These are phyloP conservation scores for Typhlichthys eigenmanni DNA, from an alignment of 2,797 vertebrate genomes.

Conservation along the genomic window DNA sequence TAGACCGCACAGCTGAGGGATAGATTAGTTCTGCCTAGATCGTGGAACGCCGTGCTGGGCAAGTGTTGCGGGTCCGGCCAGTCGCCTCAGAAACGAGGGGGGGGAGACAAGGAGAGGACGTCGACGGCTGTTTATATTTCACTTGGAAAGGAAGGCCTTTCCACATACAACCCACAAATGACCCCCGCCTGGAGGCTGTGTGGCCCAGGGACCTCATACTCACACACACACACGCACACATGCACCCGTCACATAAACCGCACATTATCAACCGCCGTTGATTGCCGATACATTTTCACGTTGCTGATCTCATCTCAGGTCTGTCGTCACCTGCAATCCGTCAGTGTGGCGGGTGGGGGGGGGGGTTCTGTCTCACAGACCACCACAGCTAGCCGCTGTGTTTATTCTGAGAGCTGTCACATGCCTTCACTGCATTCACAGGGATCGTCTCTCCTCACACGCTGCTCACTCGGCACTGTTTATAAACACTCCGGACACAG, in stretches of 20 bases:
- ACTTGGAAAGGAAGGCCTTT: slow-evolving; percentile 86
- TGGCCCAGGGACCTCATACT: slow-evolving; percentile 67
- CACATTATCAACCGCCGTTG: slow-evolving; percentile 11
- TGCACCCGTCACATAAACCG: slow-evolving; percentile 3
- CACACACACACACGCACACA: slow-evolving; percentile 3
- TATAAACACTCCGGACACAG: slow-evolving; percentile 73
- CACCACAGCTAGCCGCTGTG: slow-evolving; percentile 31
- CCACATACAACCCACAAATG: slow-evolving; percentile 82
- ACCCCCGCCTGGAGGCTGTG: slow-evolving; percentile 82
- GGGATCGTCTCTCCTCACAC: slow-evolving; percentile 59
- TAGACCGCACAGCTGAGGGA: slow-evolving; percentile 89
- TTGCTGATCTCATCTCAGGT: slow-evolving; percentile 23
- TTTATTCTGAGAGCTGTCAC: slow-evolving; percentile 51
- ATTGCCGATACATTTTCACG: slow-evolving; percentile 15
- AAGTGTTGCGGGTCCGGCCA: slow-evolving; percentile 80
- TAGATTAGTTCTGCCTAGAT: slow-evolving; percentile 92
- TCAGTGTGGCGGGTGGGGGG: slow-evolving; percentile 2
- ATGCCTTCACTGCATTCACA: slow-evolving; percentile 42
- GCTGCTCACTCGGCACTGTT: slow-evolving; percentile 66
- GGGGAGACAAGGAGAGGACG: slow-evolving; percentile 57
- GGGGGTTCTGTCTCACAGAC: slow-evolving; percentile 34
- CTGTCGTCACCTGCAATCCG: slow-evolving; percentile 42
- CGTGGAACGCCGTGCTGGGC: slow-evolving; percentile 71
- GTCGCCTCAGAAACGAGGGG: slow-evolving; percentile 71
- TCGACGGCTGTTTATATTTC: slow-evolving; percentile 88